These are phyloP conservation scores for Rhincodon typus DNA, from an alignment of 2,797 vertebrate genomes.

Conservation along the genomic window DNA sequence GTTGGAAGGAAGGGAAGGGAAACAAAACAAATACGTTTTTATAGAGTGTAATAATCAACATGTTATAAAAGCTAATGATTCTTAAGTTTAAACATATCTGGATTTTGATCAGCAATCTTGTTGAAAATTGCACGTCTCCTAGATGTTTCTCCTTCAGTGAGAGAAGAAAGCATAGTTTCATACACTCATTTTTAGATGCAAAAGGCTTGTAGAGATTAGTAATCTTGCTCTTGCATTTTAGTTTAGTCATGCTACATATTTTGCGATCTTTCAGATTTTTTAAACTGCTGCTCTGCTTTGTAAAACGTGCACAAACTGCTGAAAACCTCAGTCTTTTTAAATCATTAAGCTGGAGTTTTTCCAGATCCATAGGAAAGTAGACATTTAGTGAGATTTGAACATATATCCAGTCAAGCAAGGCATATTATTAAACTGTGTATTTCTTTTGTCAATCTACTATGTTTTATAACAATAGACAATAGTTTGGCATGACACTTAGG, in stretches of 20 bases:
- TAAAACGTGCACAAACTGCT: constrained; percentile 12
- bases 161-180: constrained; percentile 16
- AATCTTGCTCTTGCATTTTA: not conserved
- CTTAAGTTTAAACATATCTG: not conserved
- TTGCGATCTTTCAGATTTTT: not conserved
- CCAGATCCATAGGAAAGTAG: not conserved
- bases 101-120: not conserved
- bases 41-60: not conserved
- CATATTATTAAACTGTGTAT: constrained; percentile 1
- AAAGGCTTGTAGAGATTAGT: not conserved
- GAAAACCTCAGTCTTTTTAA: not conserved
- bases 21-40: not conserved
- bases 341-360: constrained; percentile 23
- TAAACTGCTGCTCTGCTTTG: not conserved
- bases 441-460: not conserved
- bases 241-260: not conserved
- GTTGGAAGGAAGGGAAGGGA: not conserved
- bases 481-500: not conserved
- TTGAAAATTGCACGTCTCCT: not conserved
- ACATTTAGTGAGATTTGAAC: not conserved
- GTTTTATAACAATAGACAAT: not conserved
- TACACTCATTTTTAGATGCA: not conserved
- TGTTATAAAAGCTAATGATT: not conserved
- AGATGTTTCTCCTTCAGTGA: not conserved
- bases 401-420: not conserved